These are phyloP conservation scores for Myotis pilosus DNA, from an alignment of 2,797 vertebrate genomes.

Conservation along the genomic window DNA sequence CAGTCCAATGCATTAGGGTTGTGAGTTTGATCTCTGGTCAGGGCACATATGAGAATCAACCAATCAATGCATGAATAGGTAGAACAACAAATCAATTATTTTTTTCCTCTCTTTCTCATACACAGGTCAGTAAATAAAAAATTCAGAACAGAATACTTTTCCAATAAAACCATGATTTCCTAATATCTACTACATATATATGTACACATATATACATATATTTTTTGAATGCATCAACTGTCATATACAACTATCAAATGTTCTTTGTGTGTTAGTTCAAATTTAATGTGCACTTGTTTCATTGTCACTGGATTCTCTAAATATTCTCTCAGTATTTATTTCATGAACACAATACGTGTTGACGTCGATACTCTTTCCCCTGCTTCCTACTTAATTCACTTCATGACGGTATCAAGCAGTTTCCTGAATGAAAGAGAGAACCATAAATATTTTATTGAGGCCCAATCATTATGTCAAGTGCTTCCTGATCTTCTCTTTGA, in stretches of 20 bases:
- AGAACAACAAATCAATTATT: not conserved
- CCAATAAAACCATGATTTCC: not conserved
- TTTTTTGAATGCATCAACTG: not conserved
- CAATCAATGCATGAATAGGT: not conserved
- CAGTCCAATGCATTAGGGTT: not conserved
- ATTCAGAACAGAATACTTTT: not conserved
- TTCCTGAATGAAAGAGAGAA: conserved; percentile 82
- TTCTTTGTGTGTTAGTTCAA: not conserved
- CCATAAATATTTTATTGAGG: conserved; percentile 81
- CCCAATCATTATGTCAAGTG: conserved; percentile 68
- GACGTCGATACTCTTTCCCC: conserved; percentile 63
- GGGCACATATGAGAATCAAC: not conserved
- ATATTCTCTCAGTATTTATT: conserved; percentile 40
- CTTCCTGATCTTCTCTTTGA: conserved; percentile 78
- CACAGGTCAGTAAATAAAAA: not conserved
- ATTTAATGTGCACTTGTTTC: not conserved
- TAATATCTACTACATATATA: not conserved
- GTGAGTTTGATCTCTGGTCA: not conserved
- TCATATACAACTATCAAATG: not conserved
- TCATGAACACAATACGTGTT: not conserved
- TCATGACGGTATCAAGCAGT: conserved; percentile 78
- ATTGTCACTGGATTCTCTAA: not conserved
- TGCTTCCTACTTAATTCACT: conserved; percentile 68
- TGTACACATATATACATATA: too few relatives aligned
- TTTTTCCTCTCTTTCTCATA: not conserved